Percentiles rank a stretch among this genome's conserved stretches.
phyloP scores from a whole-genome alignment of 2,888 invertebrate genomes.

The Drosophila mercatorum region DNA sequence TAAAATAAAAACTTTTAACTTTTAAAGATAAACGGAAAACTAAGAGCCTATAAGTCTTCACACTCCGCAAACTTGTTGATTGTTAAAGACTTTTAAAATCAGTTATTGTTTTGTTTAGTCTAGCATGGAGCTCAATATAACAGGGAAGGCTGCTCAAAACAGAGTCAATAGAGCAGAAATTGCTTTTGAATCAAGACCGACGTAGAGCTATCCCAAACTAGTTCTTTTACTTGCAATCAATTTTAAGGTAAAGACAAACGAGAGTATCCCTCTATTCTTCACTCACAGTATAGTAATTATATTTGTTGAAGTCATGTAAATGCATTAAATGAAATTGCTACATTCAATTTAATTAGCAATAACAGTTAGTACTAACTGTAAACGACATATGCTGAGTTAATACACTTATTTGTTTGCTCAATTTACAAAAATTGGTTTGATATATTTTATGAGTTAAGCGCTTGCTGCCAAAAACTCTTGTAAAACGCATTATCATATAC shows the following conservation, averaged over 20 bases:
- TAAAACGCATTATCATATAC: conserved; percentile 1
- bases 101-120: background rate
- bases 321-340: background rate
- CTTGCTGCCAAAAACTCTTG: conserved; percentile 20
- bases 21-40: background rate
- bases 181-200: background rate
- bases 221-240: background rate
- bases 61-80: conserved; percentile 2
- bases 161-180: background rate
- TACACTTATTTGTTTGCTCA: background rate
- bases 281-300: background rate
- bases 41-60: conserved; percentile 6
- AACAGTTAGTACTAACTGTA: background rate
- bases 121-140: background rate
- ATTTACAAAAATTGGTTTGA: conserved; percentile 16
- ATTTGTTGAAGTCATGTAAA: background rate
- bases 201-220: background rate
- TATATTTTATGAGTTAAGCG: conserved; percentile 48
- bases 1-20: background rate
- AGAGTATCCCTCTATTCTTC: background rate
- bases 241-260: background rate
- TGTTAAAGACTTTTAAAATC: background rate
- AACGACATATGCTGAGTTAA: background rate
- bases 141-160: background rate
- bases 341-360: background rate